Evolutionary conservation across 2,888 invertebrate species (phyloP).

Genomic region (Hirtodrosophila histrioides): DNA sequence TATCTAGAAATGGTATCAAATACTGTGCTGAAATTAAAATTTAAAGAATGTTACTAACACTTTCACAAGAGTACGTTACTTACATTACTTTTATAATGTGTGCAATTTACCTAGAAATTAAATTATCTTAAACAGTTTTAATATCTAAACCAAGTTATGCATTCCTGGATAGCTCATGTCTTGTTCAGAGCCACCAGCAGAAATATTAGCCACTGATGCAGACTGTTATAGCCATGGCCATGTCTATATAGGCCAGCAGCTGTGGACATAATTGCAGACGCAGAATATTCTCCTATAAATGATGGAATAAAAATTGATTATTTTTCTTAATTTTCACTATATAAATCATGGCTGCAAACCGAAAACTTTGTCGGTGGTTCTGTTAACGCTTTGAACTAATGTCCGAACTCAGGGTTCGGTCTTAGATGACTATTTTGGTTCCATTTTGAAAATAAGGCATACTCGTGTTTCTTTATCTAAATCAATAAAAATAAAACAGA

Average conservation of each 20-base stretch:
- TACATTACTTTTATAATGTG: constrained; percentile 20
- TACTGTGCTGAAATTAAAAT: constrained; percentile 30
- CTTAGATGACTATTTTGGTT: no score
- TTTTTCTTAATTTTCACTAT: no score
- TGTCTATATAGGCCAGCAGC: constrained; percentile 54
- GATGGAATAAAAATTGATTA: background rate
- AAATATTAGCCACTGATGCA: constrained; percentile 66
- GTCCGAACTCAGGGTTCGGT: no score
- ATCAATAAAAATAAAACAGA: no score
- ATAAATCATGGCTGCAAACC: no score
- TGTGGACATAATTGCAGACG: constrained; percentile 84
- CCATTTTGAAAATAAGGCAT: no score
- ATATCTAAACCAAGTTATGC: background rate
- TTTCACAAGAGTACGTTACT: constrained; percentile 23
- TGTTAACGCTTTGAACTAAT: no score
- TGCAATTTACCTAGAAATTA: constrained; percentile 57
- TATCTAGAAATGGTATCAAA: constrained; percentile 57
- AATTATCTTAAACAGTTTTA: constrained; percentile 33
- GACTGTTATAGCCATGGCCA: constrained; percentile 53
- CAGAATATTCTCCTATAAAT: constrained; percentile 82
- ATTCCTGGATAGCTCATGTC: constrained; percentile 49
- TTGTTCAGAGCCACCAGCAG: constrained; percentile 62
- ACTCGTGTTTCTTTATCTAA: no score
- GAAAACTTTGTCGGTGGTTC: no score
- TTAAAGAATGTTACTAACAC: constrained; percentile 28